Percentiles rank a stretch among this genome's conserved stretches.
These are phyloP conservation scores for Rhinolophus sinicus DNA, from an alignment of 2,113 vertebrate genomes.

Conservation along the genomic window DNA sequence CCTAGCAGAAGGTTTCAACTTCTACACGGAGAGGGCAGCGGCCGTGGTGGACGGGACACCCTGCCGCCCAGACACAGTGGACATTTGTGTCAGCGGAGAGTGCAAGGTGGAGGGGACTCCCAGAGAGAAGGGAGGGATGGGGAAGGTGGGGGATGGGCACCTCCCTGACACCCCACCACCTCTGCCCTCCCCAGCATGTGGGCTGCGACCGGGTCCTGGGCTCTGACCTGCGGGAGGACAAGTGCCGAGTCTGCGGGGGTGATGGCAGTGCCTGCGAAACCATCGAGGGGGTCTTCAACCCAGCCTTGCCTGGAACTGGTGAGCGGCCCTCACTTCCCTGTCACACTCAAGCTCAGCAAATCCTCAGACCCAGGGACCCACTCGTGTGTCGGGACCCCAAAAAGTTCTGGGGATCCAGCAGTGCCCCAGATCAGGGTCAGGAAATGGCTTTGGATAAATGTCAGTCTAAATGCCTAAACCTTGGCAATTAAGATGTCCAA, in stretches of 20 bases:
- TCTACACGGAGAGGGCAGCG: slow-evolving; percentile 96
- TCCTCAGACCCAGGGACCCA: neutral
- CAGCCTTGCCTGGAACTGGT: slow-evolving; percentile 93
- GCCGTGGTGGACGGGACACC: slow-evolving; percentile 96
- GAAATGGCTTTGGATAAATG: neutral
- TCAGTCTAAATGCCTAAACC: neutral
- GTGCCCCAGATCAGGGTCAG: neutral
- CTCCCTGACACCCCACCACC: neutral
- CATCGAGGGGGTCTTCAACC: slow-evolving; percentile 94
- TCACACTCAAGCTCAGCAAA: neutral
- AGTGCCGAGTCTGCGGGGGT: slow-evolving; percentile 94
- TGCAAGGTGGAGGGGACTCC: slow-evolving; percentile 91
- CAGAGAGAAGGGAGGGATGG: fast-evolving
- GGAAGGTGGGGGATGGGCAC: fast-evolving
- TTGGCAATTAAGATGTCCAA: neutral
- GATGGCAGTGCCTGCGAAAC: slow-evolving; percentile 95
- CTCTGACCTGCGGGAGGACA: slow-evolving; percentile 95
- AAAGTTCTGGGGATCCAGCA: neutral
- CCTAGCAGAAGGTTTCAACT: slow-evolving; percentile 98
- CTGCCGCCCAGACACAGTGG: slow-evolving; percentile 94
- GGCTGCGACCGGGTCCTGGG: slow-evolving; percentile 96
- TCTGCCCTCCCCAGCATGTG: slow-evolving; percentile 89
- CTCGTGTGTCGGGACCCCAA: neutral
- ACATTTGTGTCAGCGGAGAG: slow-evolving; percentile 97
- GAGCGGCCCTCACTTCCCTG: slow-evolving; percentile 15